Evolutionary conservation across 92 coral and sea anemone species (phyloP), one percentile per base, ranked within the genome.

Genomic region (Hydrozoanthus gracilis): DNA sequence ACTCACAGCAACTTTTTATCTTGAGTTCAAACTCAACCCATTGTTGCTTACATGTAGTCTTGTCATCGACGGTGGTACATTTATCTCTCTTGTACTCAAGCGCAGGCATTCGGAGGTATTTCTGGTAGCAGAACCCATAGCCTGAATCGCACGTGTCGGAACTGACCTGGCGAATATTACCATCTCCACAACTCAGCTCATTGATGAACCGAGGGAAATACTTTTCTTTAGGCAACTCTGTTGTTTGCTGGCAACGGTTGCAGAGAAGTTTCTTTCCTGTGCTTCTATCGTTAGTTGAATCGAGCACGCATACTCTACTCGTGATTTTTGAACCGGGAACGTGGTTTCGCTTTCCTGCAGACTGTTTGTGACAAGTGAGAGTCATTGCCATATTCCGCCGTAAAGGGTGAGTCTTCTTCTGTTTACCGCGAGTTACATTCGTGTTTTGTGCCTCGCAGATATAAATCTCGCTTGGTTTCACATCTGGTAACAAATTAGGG

Each of bases 191-290:
- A 39, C 80, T 76, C 3, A 75, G 35, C 82, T 54, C 66, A 68
- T 77, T 77, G 16, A 77, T 4, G 9, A 0, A 77, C 4, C 3
- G 4, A 0, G 82, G 82, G 44, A 77, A 56, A 51, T 77, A 77
- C 8, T 50, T 62, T 1, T 66, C 15, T 27, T 27, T 27, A 44
- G 82, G 69, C 16, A 77, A 60, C 82, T 77, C 13, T 6, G 67
- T 54, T 15, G 13, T n/a, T 52, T 77, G 68, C 4, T 77, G 82
- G 56, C 82, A 77, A 5, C 82, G 82, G 69, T 55, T 77, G 82
- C 82, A 77, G 51, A 77, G 18, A 7, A 56, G 6, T 9, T 0
- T 35, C 44, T 11, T 39, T 17, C 82, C 69, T 45, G 77, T 72
- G 20, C 13, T 27, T 6, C 5, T 2, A 44, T 54, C 51, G 8